Base-by-base conservation (phyloP, 2,113 vertebrate genomes). In the Coptodon bakossiorum region DNA sequence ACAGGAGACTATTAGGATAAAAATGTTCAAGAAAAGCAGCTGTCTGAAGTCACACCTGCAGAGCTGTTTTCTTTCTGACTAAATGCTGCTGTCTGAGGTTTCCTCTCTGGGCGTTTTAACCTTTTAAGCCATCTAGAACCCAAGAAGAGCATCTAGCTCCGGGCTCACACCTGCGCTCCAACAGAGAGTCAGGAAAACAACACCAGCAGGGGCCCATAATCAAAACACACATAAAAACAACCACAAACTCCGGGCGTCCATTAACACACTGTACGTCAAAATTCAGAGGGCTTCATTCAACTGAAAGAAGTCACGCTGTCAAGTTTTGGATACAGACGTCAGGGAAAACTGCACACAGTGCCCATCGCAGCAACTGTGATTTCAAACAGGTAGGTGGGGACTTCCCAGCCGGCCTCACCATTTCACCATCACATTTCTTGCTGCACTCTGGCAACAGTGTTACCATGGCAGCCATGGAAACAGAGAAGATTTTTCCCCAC, bases 381-480 rank as follows among this genome's bases (percentile, higher is more conserved):
- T 86, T 73, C 79, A 82, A 78, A 87, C 66, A 50, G 52, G 52
- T 84, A 57, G 73, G 80, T 29, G 61, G 50, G 81, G 36, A 61
- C 78, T 63, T 50, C 52, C 48, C 50, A 76, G 87, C 80, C 57
- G 56, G 78, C 86, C 88, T 93, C 83, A 89, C 56, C 52, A 85
- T 91, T 86, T 85, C 31, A 81, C 83, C 86, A 83, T 38, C 82
- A 66, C 43, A 31, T 89, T 71, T 90, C 82, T 86, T 38, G n/a
- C 71, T 61, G 86, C 80, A 54, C 66, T 63, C 87, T 89, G 88
- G 86, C 52, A 91, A 88, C 89, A 54, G 92, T 81, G 95, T 94
- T 93, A 84, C 93, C 90, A 93, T 93, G 93, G 93, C 89, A 94
- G 88, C 93, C 84, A 79, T 80, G 84, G 92, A 93, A 92, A 93